Evolutionary conservation across 2,888 invertebrate species (phyloP), one percentile per base, ranked within the genome.

Genomic region (Adelognathus sp.): DNA sequence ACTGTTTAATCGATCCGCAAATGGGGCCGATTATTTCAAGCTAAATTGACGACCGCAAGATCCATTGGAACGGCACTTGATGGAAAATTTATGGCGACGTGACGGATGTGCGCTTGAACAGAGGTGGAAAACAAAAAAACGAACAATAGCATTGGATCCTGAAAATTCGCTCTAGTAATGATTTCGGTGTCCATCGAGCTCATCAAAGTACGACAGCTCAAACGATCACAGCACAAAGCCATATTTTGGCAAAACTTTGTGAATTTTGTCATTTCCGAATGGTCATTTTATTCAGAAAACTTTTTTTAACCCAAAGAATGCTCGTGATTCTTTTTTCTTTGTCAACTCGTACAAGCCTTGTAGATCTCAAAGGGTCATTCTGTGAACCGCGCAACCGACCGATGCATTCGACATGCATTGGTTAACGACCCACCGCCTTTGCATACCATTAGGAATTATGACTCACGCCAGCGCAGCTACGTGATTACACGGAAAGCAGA

Each of bases 21-120:
- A 44, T 41, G 63, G 33, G 21, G 29, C 46, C 46, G 29, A 50
- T 64, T 46, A 31, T 46, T 64, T 33, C 31, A 21, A 33, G 33
- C 33, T 31, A n/a, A 31, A 29, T 46, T 41, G 18, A 21, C 46
- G 63, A 21, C 44, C 29, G 41, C 21, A 44, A 36, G 16, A 61
- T 36, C 36, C n/a, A 58, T 58, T 36, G 24, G 31, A 44, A 24
- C 9, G 14, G 7, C 27, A 61, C 14, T 9, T 7, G 41, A 61
- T 44, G 11, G 16, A 16, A 11, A 7, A 5, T 41, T 3, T 11
- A 18, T 27, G 44, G 14, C 1, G 11, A 21, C 46, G 46, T 46
- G 46, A 46, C 9, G 21, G 46, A 18, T 46, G 3, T 5, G 16
- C 16, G 3, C 16, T 1, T 14, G 9, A 16, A 46, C 18, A 44